These are phyloP conservation scores for Drosophila putrida DNA, from an alignment of 2,888 invertebrate genomes.

Conservation along the genomic window DNA sequence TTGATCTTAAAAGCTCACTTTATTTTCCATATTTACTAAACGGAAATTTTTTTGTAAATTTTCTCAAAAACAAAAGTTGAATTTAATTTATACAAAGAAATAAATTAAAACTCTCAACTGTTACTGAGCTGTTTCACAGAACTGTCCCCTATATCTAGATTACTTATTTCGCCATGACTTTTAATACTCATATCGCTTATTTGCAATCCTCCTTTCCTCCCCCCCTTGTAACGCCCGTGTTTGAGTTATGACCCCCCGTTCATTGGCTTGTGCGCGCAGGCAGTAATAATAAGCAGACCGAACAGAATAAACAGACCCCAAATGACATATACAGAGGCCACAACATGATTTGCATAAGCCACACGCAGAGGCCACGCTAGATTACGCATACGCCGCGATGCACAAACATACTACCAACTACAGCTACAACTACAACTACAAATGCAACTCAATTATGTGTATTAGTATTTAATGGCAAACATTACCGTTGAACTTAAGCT, in stretches of 20 bases:
- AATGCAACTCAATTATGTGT: constrained; percentile 17
- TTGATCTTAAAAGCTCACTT: too few relatives aligned
- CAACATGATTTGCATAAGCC: constrained; percentile 57
- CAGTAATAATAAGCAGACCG: constrained; percentile 51
- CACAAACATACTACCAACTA: constrained; percentile 15
- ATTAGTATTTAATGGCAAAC: constrained; percentile 32
- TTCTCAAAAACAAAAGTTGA: too few relatives aligned
- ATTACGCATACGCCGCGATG: constrained; percentile 54
- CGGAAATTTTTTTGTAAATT: too few relatives aligned
- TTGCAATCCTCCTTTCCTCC: neutral
- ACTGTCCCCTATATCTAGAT: too few relatives aligned
- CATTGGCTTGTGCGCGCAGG: constrained; percentile 30
- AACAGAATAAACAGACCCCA: constrained; percentile 26
- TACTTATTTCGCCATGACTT: constrained; percentile 1
- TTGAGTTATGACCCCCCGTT: neutral
- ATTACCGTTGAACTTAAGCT: constrained; percentile 30
- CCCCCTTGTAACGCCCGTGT: neutral
- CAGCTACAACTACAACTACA: neutral
- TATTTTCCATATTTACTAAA: too few relatives aligned
- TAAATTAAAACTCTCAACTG: too few relatives aligned
- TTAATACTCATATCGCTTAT: neutral
- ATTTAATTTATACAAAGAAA: too few relatives aligned
- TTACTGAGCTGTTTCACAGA: too few relatives aligned
- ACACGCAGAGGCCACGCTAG: constrained; percentile 41
- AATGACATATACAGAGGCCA: constrained; percentile 25